Evolutionary conservation across 1,140 invertebrate species (phyloP).

Genomic region (Diorhabda sublineata): DNA sequence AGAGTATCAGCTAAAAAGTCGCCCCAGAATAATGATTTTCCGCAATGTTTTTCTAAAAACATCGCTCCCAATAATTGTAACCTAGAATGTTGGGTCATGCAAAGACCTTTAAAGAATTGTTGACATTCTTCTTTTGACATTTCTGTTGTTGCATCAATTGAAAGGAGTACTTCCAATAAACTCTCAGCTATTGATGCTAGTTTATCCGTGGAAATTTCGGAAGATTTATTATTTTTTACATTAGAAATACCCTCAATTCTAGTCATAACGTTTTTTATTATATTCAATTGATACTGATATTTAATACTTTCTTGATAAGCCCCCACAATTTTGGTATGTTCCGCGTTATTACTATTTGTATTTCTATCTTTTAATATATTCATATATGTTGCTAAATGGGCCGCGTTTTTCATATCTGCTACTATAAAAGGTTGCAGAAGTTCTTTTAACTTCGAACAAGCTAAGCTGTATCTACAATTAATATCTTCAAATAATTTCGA

Average conservation of each 20-base stretch:
- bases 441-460: slow-evolving; percentile 74
- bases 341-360: slow-evolving; percentile 52
- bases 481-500: slow-evolving; percentile 67
- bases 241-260: slow-evolving; percentile 54
- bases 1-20: slow-evolving; percentile 79
- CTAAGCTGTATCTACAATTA: slow-evolving; percentile 77
- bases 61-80: slow-evolving; percentile 70
- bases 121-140: slow-evolving; percentile 61
- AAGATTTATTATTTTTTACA: slow-evolving; percentile 21
- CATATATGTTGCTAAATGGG: slow-evolving; percentile 76
- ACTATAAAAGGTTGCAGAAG: slow-evolving; percentile 69
- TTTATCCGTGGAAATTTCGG: slow-evolving; percentile 66
- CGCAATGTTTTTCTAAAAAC: slow-evolving; percentile 74
- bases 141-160: slow-evolving; percentile 61
- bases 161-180: slow-evolving; percentile 72
- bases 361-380: slow-evolving; percentile 58
- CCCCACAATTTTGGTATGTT: slow-evolving; percentile 65
- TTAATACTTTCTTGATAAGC: slow-evolving; percentile 80
- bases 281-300: slow-evolving; percentile 75
- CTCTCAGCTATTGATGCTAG: slow-evolving; percentile 73
- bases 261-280: slow-evolving; percentile 67
- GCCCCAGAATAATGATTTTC: slow-evolving; percentile 81
- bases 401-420: slow-evolving; percentile 71
- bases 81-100: slow-evolving; percentile 53
- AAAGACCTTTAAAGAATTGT: slow-evolving; percentile 65